Evolutionary conservation across 2,888 invertebrate genomes (phyloP).

Genomic region (Pimpla rufipes): DNA sequence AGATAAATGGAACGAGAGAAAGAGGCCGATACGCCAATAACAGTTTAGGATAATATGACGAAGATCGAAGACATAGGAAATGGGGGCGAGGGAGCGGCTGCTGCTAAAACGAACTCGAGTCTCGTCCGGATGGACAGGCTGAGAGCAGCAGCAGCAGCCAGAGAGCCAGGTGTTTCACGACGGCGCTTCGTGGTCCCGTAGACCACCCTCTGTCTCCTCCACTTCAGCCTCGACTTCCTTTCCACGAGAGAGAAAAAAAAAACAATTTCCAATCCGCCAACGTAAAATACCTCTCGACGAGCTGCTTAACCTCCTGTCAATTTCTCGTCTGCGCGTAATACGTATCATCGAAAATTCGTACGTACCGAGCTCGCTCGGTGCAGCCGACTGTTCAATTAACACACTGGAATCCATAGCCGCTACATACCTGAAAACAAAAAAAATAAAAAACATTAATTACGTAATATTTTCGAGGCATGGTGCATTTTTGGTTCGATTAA

Average conservation of each 20-base stretch:
- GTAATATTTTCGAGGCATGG: too few relatives aligned
- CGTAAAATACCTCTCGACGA: neutral
- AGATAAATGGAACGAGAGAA: neutral
- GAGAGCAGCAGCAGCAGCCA: slow-evolving; percentile 66
- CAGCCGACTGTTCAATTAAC: neutral
- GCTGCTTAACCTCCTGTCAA: neutral
- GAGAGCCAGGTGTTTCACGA: slow-evolving; percentile 78
- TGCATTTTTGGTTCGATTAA: neutral
- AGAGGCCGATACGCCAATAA: slow-evolving; percentile 18
- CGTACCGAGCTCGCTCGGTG: slow-evolving; percentile 10
- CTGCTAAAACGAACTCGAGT: slow-evolving; percentile 28
- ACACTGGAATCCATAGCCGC: neutral
- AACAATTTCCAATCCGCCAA: neutral
- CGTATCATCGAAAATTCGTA: neutral
- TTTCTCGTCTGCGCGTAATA: too few relatives aligned
- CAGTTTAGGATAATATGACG: slow-evolving; percentile 47
- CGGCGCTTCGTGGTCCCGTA: slow-evolving; percentile 60
- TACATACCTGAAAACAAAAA: slow-evolving; percentile 41
- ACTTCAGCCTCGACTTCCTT: slow-evolving; percentile 11
- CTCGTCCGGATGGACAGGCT: slow-evolving; percentile 48
- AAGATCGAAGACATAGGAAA: slow-evolving; percentile 36
- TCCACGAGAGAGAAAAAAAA: slow-evolving; percentile 5
- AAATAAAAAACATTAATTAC: slow-evolving; percentile 12
- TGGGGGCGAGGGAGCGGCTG: slow-evolving; percentile 23
- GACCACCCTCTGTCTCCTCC: slow-evolving; percentile 9